Evolutionary conservation across 2,797 vertebrate species (phyloP), one percentile per base, ranked within the genome.

Genomic region (Bovichtus variegatus): DNA sequence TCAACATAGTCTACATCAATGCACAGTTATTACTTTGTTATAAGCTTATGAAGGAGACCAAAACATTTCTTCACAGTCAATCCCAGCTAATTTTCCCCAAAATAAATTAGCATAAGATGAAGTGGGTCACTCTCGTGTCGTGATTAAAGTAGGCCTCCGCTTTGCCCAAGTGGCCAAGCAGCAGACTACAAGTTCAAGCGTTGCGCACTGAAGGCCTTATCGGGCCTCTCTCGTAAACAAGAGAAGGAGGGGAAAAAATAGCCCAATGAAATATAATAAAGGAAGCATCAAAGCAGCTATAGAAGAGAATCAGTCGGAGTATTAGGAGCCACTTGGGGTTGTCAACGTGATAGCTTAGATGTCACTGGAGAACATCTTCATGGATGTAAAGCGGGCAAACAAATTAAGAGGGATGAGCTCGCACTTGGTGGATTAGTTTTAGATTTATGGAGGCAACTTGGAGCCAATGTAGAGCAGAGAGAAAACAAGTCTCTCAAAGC

Each of bases 321-420:
- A 93, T 93, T 93, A 94, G 90, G 81, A 86, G 87, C 89, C 93
- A 91, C 92, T 91, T 72, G 89, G 85, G 92, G 89, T 89, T 92
- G 89, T 92, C 84, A 87, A 91, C 83, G 91, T 91, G 85, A 91
- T 94, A 84, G 92, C 91, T 92, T 93, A 89, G 81, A 91, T 92
- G 92, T 87, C 92, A 89, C 92, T 89, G 76, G 91, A 93, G 92
- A 91, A 90, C 91, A 82, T 92, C 89, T 89, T 87, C 80, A 73
- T 67, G 84, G 88, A 89, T 70, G 86, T 85, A 82, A 89, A 86
- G 84, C 90, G 25, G 76, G 85, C 86, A 91, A 94, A 94, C 92
- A 93, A 93, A 94, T 93, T 88, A 93, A 93, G 91, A 87, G 81
- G 88, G 89, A 92, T 91, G 91, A 93, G 90, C 86, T 87, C 76